Percentiles rank a stretch among this genome's conserved stretches.
These are phyloP conservation scores for Drosophila kuntzei DNA, from an alignment of 2,888 invertebrate species.

Conservation along the genomic window DNA sequence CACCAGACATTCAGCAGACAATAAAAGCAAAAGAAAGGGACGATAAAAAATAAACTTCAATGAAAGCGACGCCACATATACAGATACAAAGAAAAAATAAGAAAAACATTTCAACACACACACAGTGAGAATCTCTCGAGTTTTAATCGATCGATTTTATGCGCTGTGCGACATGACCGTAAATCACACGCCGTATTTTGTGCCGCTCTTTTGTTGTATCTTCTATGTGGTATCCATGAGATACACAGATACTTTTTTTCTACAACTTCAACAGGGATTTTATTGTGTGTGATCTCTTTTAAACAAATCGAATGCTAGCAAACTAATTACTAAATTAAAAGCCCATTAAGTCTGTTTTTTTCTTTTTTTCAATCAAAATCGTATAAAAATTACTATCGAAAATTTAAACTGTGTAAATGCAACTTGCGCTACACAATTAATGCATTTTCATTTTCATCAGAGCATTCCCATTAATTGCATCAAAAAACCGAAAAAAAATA, in stretches of 20 bases:
- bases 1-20: constrained; percentile 73
- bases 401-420: constrained; percentile 59
- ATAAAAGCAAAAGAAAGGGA: constrained; percentile 29
- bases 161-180: constrained; percentile 72
- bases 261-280: constrained; percentile 9
- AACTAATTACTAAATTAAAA: constrained; percentile 73
- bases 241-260: constrained; percentile 47
- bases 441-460: constrained; percentile 24
- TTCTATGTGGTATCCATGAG: constrained; percentile 48
- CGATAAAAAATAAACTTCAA: constrained; percentile 65
- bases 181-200: constrained; percentile 69
- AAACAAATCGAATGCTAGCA: constrained; percentile 44
- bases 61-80: constrained; percentile 66
- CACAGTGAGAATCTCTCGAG: constrained; percentile 50
- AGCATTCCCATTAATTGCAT: constrained; percentile 22
- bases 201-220: constrained; percentile 17
- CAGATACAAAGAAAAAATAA: constrained; percentile 13
- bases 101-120: constrained; percentile 19
- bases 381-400: constrained; percentile 23
- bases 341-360: constrained; percentile 56
- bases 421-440: constrained; percentile 40
- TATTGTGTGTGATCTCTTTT: constrained; percentile 21
- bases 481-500: constrained; percentile 10
- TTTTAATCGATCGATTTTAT: constrained; percentile 78
- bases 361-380: constrained; percentile 40